A percentile compares a stretch with the other conserved stretches of the same genome.
Evolutionary conservation across 2,888 invertebrate genomes (phyloP).

Genomic region (Poecilus cupreus): DNA sequence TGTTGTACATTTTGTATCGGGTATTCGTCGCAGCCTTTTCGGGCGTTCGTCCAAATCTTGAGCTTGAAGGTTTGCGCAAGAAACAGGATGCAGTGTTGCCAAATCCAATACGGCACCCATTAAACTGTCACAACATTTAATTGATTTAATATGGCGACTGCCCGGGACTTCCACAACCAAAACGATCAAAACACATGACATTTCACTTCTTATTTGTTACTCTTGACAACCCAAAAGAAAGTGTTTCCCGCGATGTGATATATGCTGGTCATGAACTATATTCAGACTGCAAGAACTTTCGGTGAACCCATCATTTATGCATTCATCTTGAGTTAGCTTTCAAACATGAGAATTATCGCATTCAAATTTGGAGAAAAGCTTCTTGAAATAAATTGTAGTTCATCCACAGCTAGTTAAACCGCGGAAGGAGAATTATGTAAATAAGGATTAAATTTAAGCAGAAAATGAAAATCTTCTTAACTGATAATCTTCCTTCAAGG

Average conservation of each 20-base stretch:
- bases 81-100: constrained; percentile 56
- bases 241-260: constrained; percentile 32
- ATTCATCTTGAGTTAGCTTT: not conserved
- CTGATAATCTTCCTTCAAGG: not conserved
- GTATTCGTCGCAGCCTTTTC: constrained; percentile 23
- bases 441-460: constrained; percentile 35
- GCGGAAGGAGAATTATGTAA: constrained; percentile 30
- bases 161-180: constrained; percentile 28
- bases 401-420: not conserved
- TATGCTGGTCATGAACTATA: constrained; percentile 37
- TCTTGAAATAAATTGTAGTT: not conserved
- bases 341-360: too few species aligned
- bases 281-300: not conserved
- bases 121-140: constrained; percentile 59
- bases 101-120: constrained; percentile 57
- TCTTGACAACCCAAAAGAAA: constrained; percentile 34
- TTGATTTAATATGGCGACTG: constrained; percentile 59
- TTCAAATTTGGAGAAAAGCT: too few species aligned
- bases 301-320: not conserved
- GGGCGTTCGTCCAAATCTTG: constrained; percentile 49
- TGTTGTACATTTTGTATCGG: constrained; percentile 41
- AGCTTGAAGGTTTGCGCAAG: constrained; percentile 39
- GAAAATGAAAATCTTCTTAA: constrained; percentile 22
- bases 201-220: constrained; percentile 52
- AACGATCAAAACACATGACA: constrained; percentile 51